Evolutionary conservation across 2,888 invertebrate species (phyloP), one percentile per base, ranked within the genome.

Genomic region (Scotopteryx bipunctaria): DNA sequence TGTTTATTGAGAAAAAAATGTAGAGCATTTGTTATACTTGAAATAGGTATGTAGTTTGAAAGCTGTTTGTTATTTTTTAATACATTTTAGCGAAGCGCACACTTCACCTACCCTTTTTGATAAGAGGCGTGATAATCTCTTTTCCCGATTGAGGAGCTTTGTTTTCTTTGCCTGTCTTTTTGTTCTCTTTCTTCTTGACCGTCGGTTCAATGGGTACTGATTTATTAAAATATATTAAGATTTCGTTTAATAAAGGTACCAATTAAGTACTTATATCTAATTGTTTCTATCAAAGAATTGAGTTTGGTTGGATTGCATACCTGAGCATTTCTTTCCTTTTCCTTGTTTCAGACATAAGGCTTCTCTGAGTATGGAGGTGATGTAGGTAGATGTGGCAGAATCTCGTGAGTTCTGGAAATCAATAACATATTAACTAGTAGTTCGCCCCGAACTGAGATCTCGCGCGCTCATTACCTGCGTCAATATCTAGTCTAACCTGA

Each of bases 341-440:
- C 87, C 87, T 73, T 90, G 90, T 69, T 92, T 92, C 43, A 92
- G 86, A 61, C 93, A 92, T 62, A 93, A 77, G 46, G 91, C 88
- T 80, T 93, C 93, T 69, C 92, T 91, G 50, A 93, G 68, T 68
- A 93, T 92, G 9, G 92, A 86, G 40, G 92, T 86, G 55, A 93
- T 85, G 66, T 91, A 92, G 41, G 90, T 91, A 27, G 84, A 83
- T 2, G 92, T 89, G 5, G 91, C 76, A 25, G 90, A 78, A 58
- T 93, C 93, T 72, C 91, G 89, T 42, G 91, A 85, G 59, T 75
- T 89, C 93, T 93, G 43, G 3, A 32, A 44, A 25, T 16, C 19
- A 32, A 47, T 32, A 14, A 27, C 35, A 15, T 13, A 29, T 13
- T 19, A 27, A 11, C 27, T 16, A n/a, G n/a, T n/a, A n/a, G n/a